Base-by-base conservation (phyloP, 2,888 invertebrate genomes). In the Noctua fimbriata region DNA sequence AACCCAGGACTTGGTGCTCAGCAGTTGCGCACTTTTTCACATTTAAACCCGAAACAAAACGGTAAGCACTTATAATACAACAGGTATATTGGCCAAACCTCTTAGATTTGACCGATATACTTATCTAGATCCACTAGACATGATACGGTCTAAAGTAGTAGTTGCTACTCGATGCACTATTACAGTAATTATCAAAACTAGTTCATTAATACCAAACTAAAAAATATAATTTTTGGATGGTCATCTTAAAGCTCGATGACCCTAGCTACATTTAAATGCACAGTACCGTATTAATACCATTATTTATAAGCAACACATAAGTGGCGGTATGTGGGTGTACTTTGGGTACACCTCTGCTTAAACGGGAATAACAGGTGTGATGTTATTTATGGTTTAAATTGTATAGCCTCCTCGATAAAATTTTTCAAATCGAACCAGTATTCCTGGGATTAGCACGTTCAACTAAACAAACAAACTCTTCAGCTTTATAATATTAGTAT, bases 41-140 rank as follows among this genome's bases (percentile, higher is more conserved):
- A 60, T 44, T 28, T 28, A 14, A n/a, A 32, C 10, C 1, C n/a
- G 10, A 28, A 49, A 58, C 21, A 36, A 58, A 78, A 67, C 2
- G n/a, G 14, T 52, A 32, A 47, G 5, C 32, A 76, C 14, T 55
- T 63, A 44, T n/a, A 16, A 67, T 16, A 10, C 32, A 21, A 47
- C 63, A n/a, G n/a, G 24, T 69, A 66, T 52, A 28, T 63, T 69
- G 52, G 14, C 24, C 52, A 58, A 67, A 14, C 41, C 66, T 69
- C 70, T 73, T 81, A 69, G 16, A 71, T 84, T 76, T 84, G 77
- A 85, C 86, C 82, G 82, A 84, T 84, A 74, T 52, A 63, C 32
- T 72, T 69, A 78, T 78, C 72, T 66, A 55, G 63, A 55, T 52
- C 16, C 21, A 85, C 70, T 63, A 67, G 9, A 36, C 12, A 28